phyloP scores from a whole-genome alignment of 2,888 invertebrate species.

The Drosophila crucigera region DNA sequence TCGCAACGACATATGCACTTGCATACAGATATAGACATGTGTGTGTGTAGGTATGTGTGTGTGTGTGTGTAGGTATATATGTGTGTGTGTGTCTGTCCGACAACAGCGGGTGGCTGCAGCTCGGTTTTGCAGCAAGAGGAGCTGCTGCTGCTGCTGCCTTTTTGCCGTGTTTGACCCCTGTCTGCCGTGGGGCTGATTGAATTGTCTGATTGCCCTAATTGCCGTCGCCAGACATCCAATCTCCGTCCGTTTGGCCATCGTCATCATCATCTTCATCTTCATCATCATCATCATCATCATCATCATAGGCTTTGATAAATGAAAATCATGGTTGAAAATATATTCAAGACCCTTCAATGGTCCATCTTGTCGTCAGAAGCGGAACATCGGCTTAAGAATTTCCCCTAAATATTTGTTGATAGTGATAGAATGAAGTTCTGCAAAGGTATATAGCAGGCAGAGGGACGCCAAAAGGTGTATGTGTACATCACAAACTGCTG shows the following conservation, averaged over 20 bases:
- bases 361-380: neutral
- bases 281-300: slow-evolving; percentile 8
- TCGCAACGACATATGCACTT: neutral
- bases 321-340: slow-evolving; percentile 62
- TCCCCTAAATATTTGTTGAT: too few species aligned
- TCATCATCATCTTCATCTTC: slow-evolving; percentile 12
- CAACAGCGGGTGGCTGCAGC: slow-evolving; percentile 2
- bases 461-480: neutral
- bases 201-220: slow-evolving; percentile 77
- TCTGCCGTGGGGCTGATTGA: slow-evolving; percentile 64
- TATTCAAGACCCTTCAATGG: slow-evolving; percentile 57
- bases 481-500: neutral
- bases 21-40: neutral
- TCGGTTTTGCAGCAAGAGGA: neutral
- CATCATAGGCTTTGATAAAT: neutral
- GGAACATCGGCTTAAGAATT: too few species aligned
- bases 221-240: slow-evolving; percentile 64
- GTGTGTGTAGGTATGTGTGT: neutral
- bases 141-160: slow-evolving; percentile 12
- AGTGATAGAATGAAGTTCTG: too few species aligned
- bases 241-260: neutral
- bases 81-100: slow-evolving; percentile 9
- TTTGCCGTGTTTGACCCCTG: slow-evolving; percentile 14
- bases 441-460: too few species aligned
- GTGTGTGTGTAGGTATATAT: neutral